These are phyloP conservation scores for Aplysia californica DNA, from an alignment of 1,140 invertebrate genomes.

Conservation along the genomic window DNA sequence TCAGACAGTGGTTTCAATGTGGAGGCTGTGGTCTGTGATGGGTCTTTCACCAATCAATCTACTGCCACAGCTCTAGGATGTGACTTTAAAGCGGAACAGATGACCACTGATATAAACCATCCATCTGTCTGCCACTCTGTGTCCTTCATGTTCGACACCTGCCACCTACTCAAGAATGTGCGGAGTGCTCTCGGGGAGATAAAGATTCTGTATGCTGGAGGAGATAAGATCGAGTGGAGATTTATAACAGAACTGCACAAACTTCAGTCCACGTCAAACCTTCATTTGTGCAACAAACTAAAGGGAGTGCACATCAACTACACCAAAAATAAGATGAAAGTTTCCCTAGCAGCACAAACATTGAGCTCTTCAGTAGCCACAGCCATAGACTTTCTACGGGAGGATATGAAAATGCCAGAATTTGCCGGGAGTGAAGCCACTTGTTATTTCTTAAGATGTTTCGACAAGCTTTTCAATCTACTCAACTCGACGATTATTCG, in stretches of 20 bases:
- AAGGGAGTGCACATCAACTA: background rate
- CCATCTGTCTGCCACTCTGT: background rate
- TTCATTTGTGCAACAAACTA: slow-evolving; percentile 7
- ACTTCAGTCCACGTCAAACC: background rate
- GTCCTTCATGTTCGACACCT: slow-evolving; percentile 5
- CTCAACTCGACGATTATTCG: background rate
- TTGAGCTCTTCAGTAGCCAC: slow-evolving; percentile 7
- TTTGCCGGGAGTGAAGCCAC: background rate
- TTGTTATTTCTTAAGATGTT: background rate
- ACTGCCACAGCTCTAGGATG: background rate
- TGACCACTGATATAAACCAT: background rate
- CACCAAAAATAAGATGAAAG: background rate
- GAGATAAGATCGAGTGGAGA: background rate
- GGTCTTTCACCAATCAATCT: slow-evolving; percentile 2
- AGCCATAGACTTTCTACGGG: background rate
- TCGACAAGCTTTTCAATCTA: slow-evolving; percentile 3
- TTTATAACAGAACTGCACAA: background rate
- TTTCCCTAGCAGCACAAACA: background rate
- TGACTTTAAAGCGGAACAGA: background rate
- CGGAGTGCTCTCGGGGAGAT: background rate
- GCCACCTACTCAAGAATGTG: slow-evolving; percentile 10
- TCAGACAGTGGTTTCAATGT: background rate
- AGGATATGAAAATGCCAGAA: background rate
- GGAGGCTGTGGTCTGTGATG: background rate
- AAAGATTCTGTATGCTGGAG: background rate